Conservation (phyloP, 2,797 vertebrate species). For the Scyliorhinus canicula region DNA sequence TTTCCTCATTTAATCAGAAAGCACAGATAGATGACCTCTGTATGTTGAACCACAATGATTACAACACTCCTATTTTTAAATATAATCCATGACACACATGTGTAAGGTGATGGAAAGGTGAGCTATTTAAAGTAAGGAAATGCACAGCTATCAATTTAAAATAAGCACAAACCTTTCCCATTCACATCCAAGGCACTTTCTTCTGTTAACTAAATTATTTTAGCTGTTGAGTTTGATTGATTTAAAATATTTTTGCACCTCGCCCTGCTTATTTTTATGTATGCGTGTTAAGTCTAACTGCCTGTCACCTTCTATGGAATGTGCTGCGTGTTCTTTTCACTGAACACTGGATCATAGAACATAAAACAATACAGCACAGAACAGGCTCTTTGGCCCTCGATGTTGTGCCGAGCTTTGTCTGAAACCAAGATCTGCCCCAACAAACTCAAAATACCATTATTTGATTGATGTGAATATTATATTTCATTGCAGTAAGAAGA, state of each 20-base stretch:
- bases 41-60: not conserved
- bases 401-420: too few species aligned
- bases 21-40: not conserved
- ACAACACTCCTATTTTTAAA: not conserved
- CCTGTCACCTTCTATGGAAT: not conserved
- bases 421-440: too few species aligned
- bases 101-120: conserved; percentile 1
- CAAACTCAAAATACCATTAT: not conserved
- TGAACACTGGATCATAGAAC: too few species aligned
- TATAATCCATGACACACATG: not conserved
- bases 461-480: not conserved
- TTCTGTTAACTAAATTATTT: not conserved
- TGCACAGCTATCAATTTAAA: not conserved
- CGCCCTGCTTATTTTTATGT: not conserved
- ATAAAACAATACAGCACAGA: too few species aligned
- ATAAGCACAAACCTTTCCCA: not conserved
- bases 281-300: not conserved
- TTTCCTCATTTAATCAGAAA: conserved; percentile 11
- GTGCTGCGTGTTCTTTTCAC: not conserved
- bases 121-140: not conserved
- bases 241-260: not conserved
- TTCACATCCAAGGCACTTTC: not conserved
- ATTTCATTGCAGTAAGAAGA: not conserved
- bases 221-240: not conserved
- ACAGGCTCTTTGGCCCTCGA: too few species aligned